Percentiles rank a stretch among this genome's conserved stretches.
phyloP scores from a whole-genome alignment of 1,140 invertebrate species.

The Lepidurus apus region DNA sequence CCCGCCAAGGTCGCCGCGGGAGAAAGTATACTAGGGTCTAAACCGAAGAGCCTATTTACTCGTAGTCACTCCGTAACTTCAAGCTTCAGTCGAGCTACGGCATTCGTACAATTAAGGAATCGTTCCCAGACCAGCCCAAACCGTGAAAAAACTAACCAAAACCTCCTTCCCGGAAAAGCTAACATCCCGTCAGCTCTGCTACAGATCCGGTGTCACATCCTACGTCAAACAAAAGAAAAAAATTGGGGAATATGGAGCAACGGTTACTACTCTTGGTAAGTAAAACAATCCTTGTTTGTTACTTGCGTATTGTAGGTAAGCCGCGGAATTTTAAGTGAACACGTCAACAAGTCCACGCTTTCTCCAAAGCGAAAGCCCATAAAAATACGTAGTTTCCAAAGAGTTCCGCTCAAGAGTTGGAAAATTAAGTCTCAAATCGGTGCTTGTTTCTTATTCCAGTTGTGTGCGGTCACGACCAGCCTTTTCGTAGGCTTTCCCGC shows the following conservation, averaged over 20 bases:
- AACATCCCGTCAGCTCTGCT: neutral
- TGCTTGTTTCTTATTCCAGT: neutral
- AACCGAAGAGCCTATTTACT: slow-evolving; percentile 1
- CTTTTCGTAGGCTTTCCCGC: slow-evolving; percentile 14
- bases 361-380: neutral
- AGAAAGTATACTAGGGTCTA: slow-evolving; percentile 1
- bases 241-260: neutral
- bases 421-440: slow-evolving; percentile 4
- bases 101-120: slow-evolving; percentile 16
- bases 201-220: neutral
- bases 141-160: neutral
- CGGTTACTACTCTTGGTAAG: neutral
- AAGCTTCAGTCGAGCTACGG: slow-evolving; percentile 20
- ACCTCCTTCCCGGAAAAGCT: neutral
- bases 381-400: neutral
- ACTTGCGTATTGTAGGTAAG: neutral
- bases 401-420: neutral
- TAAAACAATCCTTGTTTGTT: neutral
- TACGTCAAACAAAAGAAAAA: neutral
- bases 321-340: neutral
- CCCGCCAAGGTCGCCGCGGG: neutral
- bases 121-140: neutral
- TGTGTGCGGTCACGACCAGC: slow-evolving; percentile 3
- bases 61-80: neutral
- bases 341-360: neutral